Base-by-base conservation (phyloP, 1,140 invertebrate species). In the Acromyrmex charruanus region DNA sequence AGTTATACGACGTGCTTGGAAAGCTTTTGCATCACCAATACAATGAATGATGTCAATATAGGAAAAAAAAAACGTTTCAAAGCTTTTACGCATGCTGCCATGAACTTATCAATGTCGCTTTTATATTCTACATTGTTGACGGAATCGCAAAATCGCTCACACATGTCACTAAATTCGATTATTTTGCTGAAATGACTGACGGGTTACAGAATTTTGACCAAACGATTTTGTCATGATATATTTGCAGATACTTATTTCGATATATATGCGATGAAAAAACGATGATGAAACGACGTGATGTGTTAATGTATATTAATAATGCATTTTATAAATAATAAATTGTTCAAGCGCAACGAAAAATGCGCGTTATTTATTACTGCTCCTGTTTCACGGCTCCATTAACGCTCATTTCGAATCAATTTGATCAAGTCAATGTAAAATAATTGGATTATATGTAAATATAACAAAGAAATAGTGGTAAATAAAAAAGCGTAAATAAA, bases 21-120 rank as follows among this genome's bases (percentile, higher is more conserved):
- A 90, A 90, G 80, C 68, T 88, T 80, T 90, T 59, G 53, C 63
- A 49, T 55, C 69, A 68, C 77, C 63, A 71, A 89, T 69, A 82
- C 85, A 87, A 89, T 84, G 79, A 89, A 89, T 77, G 88, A 79
- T 89, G 89, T 89, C 88, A 77, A 89, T 89, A 89, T 89, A 65
- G 44, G 65, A 63, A 68, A 79, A 85, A 31, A 51, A 63, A 85
- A 89, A 75, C 63, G 79, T 90, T 82, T 58, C 84, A 84, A 85
- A 87, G 89, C 88, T 82, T 87, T 89, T 77, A 77, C 84, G 72
- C 77, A 84, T 53, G 71, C 39, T 69, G 14, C 69, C 80, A 61
- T 84, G 80, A 53, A 84, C 80, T 84, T 84, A 75, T 84, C 80
- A 84, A 75, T 61, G 69, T 84, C 80, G 80, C 80, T 84, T 84